Conservation (phyloP, 2,888 invertebrate species). For the Anagyrus pseudococci region DNA sequence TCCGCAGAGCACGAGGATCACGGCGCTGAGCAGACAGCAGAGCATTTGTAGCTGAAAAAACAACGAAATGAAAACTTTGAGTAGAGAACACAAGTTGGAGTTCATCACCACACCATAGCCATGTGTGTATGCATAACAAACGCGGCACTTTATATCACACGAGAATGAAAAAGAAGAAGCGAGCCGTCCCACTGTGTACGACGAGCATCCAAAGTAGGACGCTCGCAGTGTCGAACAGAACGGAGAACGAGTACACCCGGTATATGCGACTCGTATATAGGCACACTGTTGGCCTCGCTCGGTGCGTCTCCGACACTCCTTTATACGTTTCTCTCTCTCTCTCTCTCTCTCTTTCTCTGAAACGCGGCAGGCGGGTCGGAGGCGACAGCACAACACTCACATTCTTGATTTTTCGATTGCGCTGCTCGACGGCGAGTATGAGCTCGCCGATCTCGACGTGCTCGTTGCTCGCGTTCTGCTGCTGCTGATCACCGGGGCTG, state of each 20-base stretch:
- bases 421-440: slow-evolving; percentile 18
- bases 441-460: slow-evolving; percentile 25
- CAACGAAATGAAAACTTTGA: not conserved
- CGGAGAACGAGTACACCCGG: not conserved
- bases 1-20: slow-evolving; percentile 6
- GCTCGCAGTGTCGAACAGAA: not conserved
- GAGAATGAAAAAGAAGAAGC: not conserved
- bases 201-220: too few species aligned
- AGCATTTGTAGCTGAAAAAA: slow-evolving; percentile 12
- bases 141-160: too few species aligned
- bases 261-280: too few species aligned
- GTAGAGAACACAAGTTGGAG: too few species aligned
- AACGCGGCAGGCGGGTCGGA: not conserved
- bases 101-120: too few species aligned
- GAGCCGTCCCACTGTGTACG: too few species aligned
- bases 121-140: too few species aligned
- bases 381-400: slow-evolving; percentile 13
- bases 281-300: not conserved
- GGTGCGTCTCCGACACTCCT: too few species aligned
- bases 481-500: not conserved
- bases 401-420: slow-evolving; percentile 11
- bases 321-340: not conserved
- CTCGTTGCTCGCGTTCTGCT: slow-evolving; percentile 28
- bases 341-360: not conserved
- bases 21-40: not conserved